Evolutionary conservation across 2,888 invertebrate genomes (phyloP).

Genomic region (Apotomis capreana): DNA sequence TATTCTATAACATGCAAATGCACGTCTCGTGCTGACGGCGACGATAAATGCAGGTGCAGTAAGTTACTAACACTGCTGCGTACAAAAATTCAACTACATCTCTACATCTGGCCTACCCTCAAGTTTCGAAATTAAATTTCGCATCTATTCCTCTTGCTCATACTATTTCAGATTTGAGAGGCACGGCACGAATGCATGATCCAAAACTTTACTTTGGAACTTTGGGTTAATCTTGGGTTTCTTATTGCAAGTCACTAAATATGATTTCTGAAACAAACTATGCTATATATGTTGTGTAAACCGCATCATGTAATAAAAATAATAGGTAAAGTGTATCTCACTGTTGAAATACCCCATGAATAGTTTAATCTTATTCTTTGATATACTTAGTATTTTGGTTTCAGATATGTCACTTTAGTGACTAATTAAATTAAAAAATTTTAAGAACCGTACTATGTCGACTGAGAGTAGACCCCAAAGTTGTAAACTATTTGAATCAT

Average conservation of each 20-base stretch:
- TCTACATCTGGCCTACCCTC: not conserved
- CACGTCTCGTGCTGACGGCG: not conserved
- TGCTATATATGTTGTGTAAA: too few species aligned
- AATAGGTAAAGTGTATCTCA: too few species aligned
- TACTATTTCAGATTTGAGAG: not conserved
- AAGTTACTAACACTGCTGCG: conserved; percentile 1
- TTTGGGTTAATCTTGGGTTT: not conserved
- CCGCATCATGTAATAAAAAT: too few species aligned
- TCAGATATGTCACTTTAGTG: too few species aligned
- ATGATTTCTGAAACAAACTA: too few species aligned
- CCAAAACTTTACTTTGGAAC: not conserved
- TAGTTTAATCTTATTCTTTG: too few species aligned
- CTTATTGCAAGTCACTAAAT: not conserved
- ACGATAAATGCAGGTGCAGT: conserved; percentile 28
- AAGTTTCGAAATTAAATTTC: not conserved
- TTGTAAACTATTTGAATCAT: too few species aligned
- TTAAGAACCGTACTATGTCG: too few species aligned
- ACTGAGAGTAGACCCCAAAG: too few species aligned
- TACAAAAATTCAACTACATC: conserved; percentile 11
- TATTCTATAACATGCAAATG: conserved; percentile 20
- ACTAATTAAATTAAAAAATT: too few species aligned
- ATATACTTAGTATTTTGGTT: too few species aligned
- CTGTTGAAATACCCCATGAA: too few species aligned
- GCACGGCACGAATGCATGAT: not conserved
- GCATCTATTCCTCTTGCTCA: not conserved